Evolutionary conservation across 1,140 invertebrate genomes (phyloP), one percentile per base, ranked within the genome.

Genomic region (Drosophila bipectinata): DNA sequence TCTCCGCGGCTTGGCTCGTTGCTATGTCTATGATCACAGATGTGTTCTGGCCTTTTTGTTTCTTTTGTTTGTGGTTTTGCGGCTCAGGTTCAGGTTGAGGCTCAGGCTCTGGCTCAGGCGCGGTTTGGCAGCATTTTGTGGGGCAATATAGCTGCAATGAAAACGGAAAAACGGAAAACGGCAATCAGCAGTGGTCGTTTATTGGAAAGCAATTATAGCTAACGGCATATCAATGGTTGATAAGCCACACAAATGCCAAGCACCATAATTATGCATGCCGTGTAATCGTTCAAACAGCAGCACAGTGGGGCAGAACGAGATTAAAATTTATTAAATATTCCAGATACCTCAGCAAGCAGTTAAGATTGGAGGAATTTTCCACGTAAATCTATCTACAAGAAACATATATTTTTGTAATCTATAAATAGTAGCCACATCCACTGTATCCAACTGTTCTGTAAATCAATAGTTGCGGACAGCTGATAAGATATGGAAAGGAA

Each of bases 11-110:
- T 60, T 55, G 52, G 68, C 57, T 67, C 62, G 44, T 74, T 81
- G 52, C 54, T 82, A 61, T 77, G 78, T 78, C 84, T 83, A 88
- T 88, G 83, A 88, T 88, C 83, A 88, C 83, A 88, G 83, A 79
- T 79, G 51, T 79, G 67, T 85, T 77, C 67, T 71, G 72, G 61
- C 62, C 66, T 62, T 18, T 59, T 48, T 45, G 41, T 59, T 57
- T 71, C 44, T 14, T 44, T 44, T 18, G 41, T 18, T 37, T 37
- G 51, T 76, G 55, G 59, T 66, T 73, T 56, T 74, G 54, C 53
- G 49, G 60, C 57, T 56, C 57, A 45, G 48, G 52, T 62, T 57
- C 60, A 62, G 60, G 28, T 62, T 57, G 69, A 63, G 78, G 56
- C 82, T 87, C 59, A 87, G 83, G 83, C 83, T 56, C 64, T 61